Percentiles rank a stretch among this genome's conserved stretches.
Evolutionary conservation across 1,140 invertebrate genomes (phyloP).

Genomic region (Papilio dardanus): DNA sequence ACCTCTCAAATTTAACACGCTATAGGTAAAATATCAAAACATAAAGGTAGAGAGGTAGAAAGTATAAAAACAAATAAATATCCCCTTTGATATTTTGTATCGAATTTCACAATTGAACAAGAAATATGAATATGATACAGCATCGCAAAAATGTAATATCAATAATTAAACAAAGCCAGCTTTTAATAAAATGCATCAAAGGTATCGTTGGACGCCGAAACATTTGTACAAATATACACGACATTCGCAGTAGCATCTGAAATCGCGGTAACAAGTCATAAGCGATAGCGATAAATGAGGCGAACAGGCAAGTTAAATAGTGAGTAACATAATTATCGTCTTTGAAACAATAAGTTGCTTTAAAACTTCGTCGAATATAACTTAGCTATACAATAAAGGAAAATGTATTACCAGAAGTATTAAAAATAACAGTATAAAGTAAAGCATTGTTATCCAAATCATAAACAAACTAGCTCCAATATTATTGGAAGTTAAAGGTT

Average conservation of each 20-base stretch:
- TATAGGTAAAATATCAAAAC: too few relatives aligned
- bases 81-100: neutral
- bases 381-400: too few relatives aligned
- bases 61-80: neutral
- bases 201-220: neutral
- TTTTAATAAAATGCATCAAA: constrained; percentile 17
- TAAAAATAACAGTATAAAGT: too few relatives aligned
- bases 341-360: too few relatives aligned
- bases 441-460: too few relatives aligned
- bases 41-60: too few relatives aligned
- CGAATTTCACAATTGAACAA: neutral
- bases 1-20: too few relatives aligned
- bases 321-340: neutral
- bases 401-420: too few relatives aligned
- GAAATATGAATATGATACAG: neutral
- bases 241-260: neutral
- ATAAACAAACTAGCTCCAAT: too few relatives aligned
- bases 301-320: neutral
- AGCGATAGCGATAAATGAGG: neutral
- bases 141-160: neutral
- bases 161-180: constrained; percentile 23
- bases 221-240: neutral
- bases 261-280: neutral
- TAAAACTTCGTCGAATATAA: too few relatives aligned
- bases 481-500: too few relatives aligned